Evolutionary conservation across 2,888 invertebrate species (phyloP), one percentile per base, ranked within the genome.

Genomic region (Mellilla xanthometata): DNA sequence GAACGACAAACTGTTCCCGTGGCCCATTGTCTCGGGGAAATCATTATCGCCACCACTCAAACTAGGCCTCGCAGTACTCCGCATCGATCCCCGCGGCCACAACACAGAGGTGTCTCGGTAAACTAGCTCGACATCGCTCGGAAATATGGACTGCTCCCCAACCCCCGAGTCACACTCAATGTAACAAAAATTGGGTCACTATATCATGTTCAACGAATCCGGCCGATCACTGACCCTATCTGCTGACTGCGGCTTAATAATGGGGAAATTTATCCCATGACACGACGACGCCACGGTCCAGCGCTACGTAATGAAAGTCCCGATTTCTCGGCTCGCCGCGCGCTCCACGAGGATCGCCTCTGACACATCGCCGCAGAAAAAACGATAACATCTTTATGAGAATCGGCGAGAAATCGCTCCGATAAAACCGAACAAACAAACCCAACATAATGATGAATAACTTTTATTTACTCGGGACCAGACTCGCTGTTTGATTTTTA

Each of bases 1-100:
- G 68, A 72, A 68, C 65, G 60, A 50, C 62, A 66, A 66, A 62
- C 65, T 58, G 54, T 60, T 54, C 58, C 52, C 49, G 52, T 59
- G 41, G 47, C 52, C 66, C 39, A 67, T 67, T 67, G 66, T 69
- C 58, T 52, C 36, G 33, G 35, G 60, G 62, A 61, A 62, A 59
- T 66, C 66, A 66, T 66, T 65, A 65, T 38, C 38, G 50, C 38
- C 31, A 34, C 53, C 61, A 57, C 40, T 50, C 23, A 27, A 43
- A 8, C 10, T 12, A 12, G 38, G 36, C 32, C 41, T 24, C 29
- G 23, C 31, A n/a, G 42, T 34, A 11, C 35, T 31, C 24, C 39
- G 39, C 36, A 41, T 41, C 36, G 38, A 47, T 41, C 29, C 36
- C 29, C 2, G 28, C 5, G 2, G 10, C 12, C 19, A 13, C 29